A percentile compares a stretch with the other conserved stretches of the same genome.
Evolutionary conservation across 2,113 vertebrate genomes (phyloP).

Genomic region (Osmerus mordax): DNA sequence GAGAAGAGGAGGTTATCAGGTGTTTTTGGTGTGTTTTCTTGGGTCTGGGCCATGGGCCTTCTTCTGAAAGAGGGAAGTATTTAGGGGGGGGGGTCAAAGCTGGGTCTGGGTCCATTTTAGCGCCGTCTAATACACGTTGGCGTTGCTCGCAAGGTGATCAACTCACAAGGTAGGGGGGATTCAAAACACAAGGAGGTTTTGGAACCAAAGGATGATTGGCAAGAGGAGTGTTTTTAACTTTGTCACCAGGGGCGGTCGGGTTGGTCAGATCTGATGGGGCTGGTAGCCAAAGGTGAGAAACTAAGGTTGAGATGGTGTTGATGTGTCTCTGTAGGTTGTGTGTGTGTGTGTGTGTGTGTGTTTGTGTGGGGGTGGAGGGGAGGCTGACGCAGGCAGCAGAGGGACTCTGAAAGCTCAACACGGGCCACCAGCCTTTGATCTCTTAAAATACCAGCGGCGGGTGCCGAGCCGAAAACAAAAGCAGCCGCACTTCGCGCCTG

Average conservation of each 20-base stretch:
- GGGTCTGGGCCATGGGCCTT: background rate
- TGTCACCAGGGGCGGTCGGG: background rate
- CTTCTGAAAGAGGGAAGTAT: background rate
- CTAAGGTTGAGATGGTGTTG: background rate
- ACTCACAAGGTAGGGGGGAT: background rate
- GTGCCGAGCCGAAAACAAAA: conserved; percentile 44
- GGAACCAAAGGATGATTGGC: background rate
- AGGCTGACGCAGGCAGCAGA: background rate
- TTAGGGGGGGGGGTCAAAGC: background rate
- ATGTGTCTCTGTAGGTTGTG: background rate
- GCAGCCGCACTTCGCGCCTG: conserved; percentile 7
- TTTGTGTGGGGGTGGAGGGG: background rate
- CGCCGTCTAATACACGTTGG: background rate
- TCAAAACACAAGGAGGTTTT: background rate
- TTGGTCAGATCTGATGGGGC: background rate
- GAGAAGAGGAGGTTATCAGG: background rate
- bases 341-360: conserved; percentile 9
- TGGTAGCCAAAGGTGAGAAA: background rate
- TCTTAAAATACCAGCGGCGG: conserved; percentile 43
- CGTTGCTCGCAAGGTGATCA: background rate
- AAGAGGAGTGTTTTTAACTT: background rate
- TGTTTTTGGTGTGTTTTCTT: conserved; percentile 25
- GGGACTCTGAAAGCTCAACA: background rate
- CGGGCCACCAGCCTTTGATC: conserved; percentile 43
- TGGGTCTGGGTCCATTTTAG: background rate